Evolutionary conservation across 1,140 invertebrate species (phyloP), one percentile per base, ranked within the genome.

Genomic region (Caenorhabditis brenneri): DNA sequence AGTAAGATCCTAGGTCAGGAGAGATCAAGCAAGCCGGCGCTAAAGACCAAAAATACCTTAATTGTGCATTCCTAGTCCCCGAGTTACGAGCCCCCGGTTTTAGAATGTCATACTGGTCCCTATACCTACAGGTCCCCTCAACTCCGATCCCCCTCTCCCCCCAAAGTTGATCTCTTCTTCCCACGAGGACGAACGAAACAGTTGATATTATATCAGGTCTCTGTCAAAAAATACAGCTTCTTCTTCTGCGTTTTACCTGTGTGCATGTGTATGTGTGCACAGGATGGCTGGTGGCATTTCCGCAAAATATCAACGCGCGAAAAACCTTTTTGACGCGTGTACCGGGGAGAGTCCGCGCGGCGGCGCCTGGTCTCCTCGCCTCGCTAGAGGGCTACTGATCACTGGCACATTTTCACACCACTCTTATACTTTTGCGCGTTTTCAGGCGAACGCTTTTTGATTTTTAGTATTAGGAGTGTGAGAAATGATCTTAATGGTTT

Each of bases 291-390:
- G 33, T 74, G 65, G 65, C 65, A 74, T 74, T 74, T 74, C 65
- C 65, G 65, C 65, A 74, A 74, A 74, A 74, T 74, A 74, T 74
- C n/a, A n/a, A n/a, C n/a, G 65, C 65, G 33, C 65, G 65, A 74
- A 74, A 74, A 74, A 74, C 65, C 24, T 74, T 74, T 74, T 74
- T 74, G 65, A 74, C 65, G 65, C 65, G 65, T 74, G 65, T 74
- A n/a, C n/a, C n/a, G n/a, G n/a, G 53, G 42, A 36, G 58, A 74
- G 36, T 42, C 65, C 65, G 65, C 65, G 65, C 65, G 65, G 65
- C 65, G 65, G 65, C 36, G 58, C 33, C 33, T 65, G 15, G 39
- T 36, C 58, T 10, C 36, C 42, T 36, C 36, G 10, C 31, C 4
- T 29, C 4, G 12, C 60, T 36, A 7, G 16, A n/a, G 16, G 49